Base-by-base conservation (phyloP, 2,797 vertebrate genomes). In the Siniperca undulata region DNA sequence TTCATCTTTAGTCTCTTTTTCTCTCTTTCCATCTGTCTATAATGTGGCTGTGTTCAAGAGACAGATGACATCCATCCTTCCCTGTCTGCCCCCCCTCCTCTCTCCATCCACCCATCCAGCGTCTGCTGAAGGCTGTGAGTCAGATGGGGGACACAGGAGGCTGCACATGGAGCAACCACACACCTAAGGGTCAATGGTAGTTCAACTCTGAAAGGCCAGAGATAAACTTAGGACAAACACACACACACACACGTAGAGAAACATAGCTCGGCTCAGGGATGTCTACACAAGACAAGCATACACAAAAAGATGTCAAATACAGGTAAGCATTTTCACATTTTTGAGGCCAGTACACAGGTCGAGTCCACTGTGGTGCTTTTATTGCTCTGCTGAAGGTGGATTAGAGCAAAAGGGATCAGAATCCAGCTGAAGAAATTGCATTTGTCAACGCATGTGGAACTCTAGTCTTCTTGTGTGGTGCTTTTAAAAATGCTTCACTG, bases 141-240 rank as follows among this genome's bases (percentile, higher is more conserved):
- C 89, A 90, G 82, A 92, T 30, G 60, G 78, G 84, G 85, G 91
- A 88, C 86, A 84, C 88, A 61, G 77, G 76, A 85, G 88, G 85
- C 84, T 90, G 89, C 72, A 56, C 91, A 86, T 22, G 73, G 85
- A 89, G 85, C 85, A 78, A 73, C 59, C 67, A 56, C 84, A 88
- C 89, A 90, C 83, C 89, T 85, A 30, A 56, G 83, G 94, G 90
- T 95, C 93, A 94, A 75, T 59, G 83, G 73, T 64, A 90, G 92
- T 91, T 93, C 92, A 94, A 76, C 85, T 86, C 74, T 80, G 70
- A 91, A 89, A 93, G 84, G 88, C 84, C 88, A 92, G 74, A 83
- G 81, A 86, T 84, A 89, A 80, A 92, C 75, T 72, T 59, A 52
- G 85, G 67, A 76, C 62, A 74, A 50, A 80, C 40, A 68, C 58